Evolutionary conservation across 2,888 invertebrate genomes (phyloP), one percentile per base, ranked within the genome.

Genomic region (Morpho achilles): DNA sequence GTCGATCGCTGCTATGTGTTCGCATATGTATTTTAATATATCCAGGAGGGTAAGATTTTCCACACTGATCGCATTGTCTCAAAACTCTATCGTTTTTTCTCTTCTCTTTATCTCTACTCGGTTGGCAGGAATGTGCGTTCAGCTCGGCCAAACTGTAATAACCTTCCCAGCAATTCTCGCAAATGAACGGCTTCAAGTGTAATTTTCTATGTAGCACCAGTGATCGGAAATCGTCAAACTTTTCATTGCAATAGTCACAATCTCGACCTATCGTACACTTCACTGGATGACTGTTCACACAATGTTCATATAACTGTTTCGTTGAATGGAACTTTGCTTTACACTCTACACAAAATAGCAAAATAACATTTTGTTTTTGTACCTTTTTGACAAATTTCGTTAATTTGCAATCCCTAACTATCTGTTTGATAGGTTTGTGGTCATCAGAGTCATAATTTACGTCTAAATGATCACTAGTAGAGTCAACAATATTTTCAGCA

Each of bases 21-120:
- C 84, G 64, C 84, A 90, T 87, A 61, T 91, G 91, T n/a, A 87
- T 79, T 65, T 80, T 71, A 44, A 91, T 90, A 57, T 91, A 91
- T 0, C 89, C 84, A 0, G 83, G 81, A 0, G 89, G 88, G 65
- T 91, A 91, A 1, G 91, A 90, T 64, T 91, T 91, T 0, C 91
- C 91, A 67, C 91, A 91, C 62, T 90, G 87, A 62, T 91, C 90
- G 69, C 91, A 91, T 56, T 90, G 90, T 5, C 79, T 70, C 58
- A 88, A 64, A 0, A 75, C 65, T 67, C 67, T 78, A 5, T 84
- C 80, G 46, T 79, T 67, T 60, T 79, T 82, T 42, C 66, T 72
- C 59, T 77, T 82, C 40, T 77, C 77, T 60, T 79, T 81, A 59
- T 69, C 71, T 43, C 71, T 50, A 45, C 80, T 81, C 0, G 85